Base-by-base conservation (phyloP, 1,140 invertebrate species). In the Sarcophaga bullata region DNA sequence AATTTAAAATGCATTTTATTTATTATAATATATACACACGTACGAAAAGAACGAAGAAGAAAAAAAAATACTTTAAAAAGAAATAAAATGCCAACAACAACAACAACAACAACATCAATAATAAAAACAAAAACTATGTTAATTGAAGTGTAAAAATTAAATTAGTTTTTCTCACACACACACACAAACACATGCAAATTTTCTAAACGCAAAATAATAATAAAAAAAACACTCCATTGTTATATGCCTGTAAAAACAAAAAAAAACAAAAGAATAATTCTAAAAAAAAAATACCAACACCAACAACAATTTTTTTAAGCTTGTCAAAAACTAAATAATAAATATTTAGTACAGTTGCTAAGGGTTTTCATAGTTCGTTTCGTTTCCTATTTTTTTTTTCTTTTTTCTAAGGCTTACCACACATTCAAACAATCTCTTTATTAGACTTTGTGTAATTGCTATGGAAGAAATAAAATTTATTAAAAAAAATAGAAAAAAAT, bases 71-170 rank as follows among this genome's bases (percentile, higher is more conserved):
- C 25, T 37, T 37, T 37, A 37, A 37, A 37, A 37, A 37, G 25
- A 37, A 37, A 37, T 37, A 37, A n/a, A 37, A 37, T 37, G 25
- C 25, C 25, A 37, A 37, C 25, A 37, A 37, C 25, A 37, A 37
- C 25, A 37, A 37, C 25, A 37, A 72, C 62, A 25, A 19, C 19
- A 25, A 72, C 62, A 72, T 17, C 0, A n/a, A 49, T 5, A 25
- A 76, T 37, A 37, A 48, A 4, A 76, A 76, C 50, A 78, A 78
- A 78, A 52, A 50, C 75, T 78, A 52, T 78, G 75, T 78, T 78
- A 78, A 78, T 78, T 78, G 75, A 78, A 78, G 75, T 78, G 75
- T 78, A 78, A 78, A 78, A 78, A 78, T 78, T 78, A 78, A 78
- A 78, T 78, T 78, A 78, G 75, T 78, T 78, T 78, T 78, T 78